phyloP scores from a whole-genome alignment of 2,113 vertebrate species.

The Pleuronectes platessa region DNA sequence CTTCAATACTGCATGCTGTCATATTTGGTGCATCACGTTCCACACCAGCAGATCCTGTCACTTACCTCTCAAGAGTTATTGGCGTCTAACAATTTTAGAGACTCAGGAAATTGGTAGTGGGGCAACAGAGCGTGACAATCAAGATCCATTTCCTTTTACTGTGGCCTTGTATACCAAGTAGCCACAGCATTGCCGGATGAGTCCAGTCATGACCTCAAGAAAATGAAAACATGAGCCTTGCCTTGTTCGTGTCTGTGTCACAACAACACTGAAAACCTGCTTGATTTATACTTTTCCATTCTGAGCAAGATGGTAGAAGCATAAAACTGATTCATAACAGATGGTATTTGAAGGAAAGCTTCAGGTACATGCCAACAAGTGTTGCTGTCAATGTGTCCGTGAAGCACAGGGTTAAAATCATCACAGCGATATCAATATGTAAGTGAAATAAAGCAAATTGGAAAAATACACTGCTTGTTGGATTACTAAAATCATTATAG shows the following conservation, averaged over 20 bases:
- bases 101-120: slow-evolving; percentile 70
- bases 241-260: slow-evolving; percentile 30
- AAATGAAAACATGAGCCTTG: slow-evolving; percentile 46
- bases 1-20: slow-evolving; percentile 74
- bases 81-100: slow-evolving; percentile 74
- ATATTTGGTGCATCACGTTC: slow-evolving; percentile 82
- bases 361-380: neutral
- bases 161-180: slow-evolving; percentile 66
- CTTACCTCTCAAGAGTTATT: slow-evolving; percentile 81
- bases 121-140: slow-evolving; percentile 53
- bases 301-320: slow-evolving; percentile 8
- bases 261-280: neutral
- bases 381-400: neutral
- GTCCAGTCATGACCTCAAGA: slow-evolving; percentile 37
- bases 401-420: neutral
- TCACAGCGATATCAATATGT: neutral
- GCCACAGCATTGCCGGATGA: slow-evolving; percentile 7
- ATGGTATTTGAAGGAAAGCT: slow-evolving; percentile 22
- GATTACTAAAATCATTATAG: neutral
- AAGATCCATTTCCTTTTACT: slow-evolving; percentile 67
- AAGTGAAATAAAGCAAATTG: neutral
- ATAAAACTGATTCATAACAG: slow-evolving; percentile 30
- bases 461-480: neutral
- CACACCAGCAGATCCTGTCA: slow-evolving; percentile 77
- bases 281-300: slow-evolving; percentile 47